Evolutionary conservation across 2,888 invertebrate genomes (phyloP).

Genomic region (Dicranocentrus wangi): DNA sequence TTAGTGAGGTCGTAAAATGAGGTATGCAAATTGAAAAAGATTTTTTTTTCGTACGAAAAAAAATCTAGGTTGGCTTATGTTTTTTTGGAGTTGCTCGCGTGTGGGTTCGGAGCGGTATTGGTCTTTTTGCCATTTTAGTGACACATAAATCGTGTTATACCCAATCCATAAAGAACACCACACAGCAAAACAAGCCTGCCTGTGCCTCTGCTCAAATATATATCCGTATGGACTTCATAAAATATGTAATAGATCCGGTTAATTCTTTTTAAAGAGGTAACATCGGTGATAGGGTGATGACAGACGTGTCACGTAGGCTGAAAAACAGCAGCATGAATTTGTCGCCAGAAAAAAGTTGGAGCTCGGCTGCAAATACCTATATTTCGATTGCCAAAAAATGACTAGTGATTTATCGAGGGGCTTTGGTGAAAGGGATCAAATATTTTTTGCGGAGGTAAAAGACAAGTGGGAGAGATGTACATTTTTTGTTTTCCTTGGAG

Average conservation of each 20-base stretch:
- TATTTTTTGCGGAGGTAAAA: too few relatives aligned
- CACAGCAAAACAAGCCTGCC: not conserved
- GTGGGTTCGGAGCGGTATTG: not conserved
- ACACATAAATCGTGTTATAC: constrained; percentile 26
- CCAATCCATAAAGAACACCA: not conserved
- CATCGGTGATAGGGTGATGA: constrained; percentile 22
- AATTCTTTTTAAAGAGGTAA: not conserved
- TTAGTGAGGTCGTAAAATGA: constrained; percentile 27
- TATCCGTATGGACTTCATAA: constrained; percentile 7
- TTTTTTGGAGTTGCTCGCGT: not conserved
- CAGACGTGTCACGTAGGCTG: constrained; percentile 35
- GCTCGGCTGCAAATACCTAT: too few relatives aligned
- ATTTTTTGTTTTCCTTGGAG: too few relatives aligned
- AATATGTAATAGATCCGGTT: constrained; percentile 15
- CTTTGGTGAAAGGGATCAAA: too few relatives aligned
- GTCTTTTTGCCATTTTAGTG: constrained; percentile 28
- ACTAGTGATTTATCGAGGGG: too few relatives aligned
- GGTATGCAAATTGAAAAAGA: constrained; percentile 40
- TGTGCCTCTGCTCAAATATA: not conserved
- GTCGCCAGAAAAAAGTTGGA: too few relatives aligned
- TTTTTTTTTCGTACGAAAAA: not conserved
- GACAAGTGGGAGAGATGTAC: too few relatives aligned
- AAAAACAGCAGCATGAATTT: constrained; percentile 24
- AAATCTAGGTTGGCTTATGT: constrained; percentile 7
- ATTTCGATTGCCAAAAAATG: too few relatives aligned